Evolutionary conservation across 2,888 invertebrate genomes (phyloP).

Genomic region (Drosophila barbarae): DNA sequence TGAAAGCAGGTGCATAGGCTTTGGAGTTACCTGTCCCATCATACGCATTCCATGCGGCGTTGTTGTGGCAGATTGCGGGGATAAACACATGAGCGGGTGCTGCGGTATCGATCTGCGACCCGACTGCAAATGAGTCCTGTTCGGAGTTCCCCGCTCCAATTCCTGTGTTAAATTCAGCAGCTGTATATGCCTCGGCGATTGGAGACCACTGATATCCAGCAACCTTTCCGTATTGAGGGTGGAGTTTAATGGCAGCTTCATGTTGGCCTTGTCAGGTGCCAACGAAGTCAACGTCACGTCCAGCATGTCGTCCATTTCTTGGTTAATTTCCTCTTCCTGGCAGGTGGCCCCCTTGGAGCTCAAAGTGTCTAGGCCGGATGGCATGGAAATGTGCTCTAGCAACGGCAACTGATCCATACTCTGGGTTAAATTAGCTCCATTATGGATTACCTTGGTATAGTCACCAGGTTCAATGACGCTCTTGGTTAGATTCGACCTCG

Average conservation of each 20-base stretch:
- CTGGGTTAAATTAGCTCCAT: constrained; percentile 44
- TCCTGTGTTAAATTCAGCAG: constrained; percentile 75
- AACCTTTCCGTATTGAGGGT: constrained; percentile 76
- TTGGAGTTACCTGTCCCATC: constrained; percentile 51
- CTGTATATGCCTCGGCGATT: constrained; percentile 70
- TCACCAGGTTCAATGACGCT: constrained; percentile 16
- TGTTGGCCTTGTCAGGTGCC: constrained; percentile 70
- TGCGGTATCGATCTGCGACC: constrained; percentile 47
- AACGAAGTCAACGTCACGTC: constrained; percentile 67
- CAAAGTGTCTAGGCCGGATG: constrained; percentile 60
- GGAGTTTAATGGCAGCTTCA: constrained; percentile 77
- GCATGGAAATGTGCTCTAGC: constrained; percentile 74
- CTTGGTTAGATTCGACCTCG: constrained; percentile 11
- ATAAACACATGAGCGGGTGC: constrained; percentile 71
- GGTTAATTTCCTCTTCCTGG: constrained; percentile 11
- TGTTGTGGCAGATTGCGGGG: constrained; percentile 65
- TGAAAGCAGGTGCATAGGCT: constrained; percentile 59
- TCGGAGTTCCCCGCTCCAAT: constrained; percentile 60
- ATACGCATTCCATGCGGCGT: constrained; percentile 59
- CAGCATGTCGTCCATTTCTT: constrained; percentile 36
- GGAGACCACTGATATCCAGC: constrained; percentile 67
- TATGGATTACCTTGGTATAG: constrained; percentile 22
- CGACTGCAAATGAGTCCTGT: constrained; percentile 2
- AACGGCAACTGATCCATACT: constrained; percentile 69
- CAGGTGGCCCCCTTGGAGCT: constrained; percentile 3